A percentile compares a stretch with the other conserved stretches of the same genome.
phyloP scores from a whole-genome alignment of 2,797 vertebrate genomes.

The Vultur gryphus region DNA sequence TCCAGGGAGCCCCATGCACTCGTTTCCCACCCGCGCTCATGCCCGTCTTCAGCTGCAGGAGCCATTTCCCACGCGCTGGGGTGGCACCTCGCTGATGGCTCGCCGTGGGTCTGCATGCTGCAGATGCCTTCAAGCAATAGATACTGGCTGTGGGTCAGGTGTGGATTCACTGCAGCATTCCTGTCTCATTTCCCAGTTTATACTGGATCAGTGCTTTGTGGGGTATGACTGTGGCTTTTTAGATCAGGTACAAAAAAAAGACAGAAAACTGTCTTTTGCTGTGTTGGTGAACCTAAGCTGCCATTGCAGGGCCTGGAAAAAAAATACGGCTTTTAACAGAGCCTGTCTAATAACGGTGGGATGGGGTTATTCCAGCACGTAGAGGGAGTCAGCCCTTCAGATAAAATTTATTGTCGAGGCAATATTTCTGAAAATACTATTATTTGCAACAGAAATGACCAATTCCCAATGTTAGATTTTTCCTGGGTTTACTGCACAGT shows the following conservation, averaged over 20 bases:
- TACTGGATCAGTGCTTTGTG: background rate
- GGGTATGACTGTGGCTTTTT: background rate
- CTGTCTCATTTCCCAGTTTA: background rate
- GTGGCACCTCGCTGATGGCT: background rate
- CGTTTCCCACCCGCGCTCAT: rapidly evolving
- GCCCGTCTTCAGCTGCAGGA: background rate
- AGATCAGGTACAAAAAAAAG: background rate
- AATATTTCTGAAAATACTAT: background rate
- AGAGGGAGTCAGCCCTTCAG: background rate
- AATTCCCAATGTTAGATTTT: background rate
- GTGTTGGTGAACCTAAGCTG: background rate
- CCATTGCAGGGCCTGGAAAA: background rate
- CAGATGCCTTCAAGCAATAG: background rate
- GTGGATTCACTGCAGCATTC: background rate
- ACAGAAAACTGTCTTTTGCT: background rate
- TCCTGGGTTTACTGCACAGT: background rate
- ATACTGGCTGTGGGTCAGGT: background rate
- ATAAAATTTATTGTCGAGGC: background rate
- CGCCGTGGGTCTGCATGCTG: rapidly evolving
- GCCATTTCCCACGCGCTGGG: rapidly evolving
- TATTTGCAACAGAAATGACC: background rate
- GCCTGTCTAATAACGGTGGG: rapidly evolving
- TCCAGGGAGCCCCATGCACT: background rate
- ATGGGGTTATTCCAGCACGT: background rate
- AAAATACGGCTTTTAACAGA: background rate